phyloP scores from a whole-genome alignment of 2,113 vertebrate genomes.

The Pogonocichla stellata region DNA sequence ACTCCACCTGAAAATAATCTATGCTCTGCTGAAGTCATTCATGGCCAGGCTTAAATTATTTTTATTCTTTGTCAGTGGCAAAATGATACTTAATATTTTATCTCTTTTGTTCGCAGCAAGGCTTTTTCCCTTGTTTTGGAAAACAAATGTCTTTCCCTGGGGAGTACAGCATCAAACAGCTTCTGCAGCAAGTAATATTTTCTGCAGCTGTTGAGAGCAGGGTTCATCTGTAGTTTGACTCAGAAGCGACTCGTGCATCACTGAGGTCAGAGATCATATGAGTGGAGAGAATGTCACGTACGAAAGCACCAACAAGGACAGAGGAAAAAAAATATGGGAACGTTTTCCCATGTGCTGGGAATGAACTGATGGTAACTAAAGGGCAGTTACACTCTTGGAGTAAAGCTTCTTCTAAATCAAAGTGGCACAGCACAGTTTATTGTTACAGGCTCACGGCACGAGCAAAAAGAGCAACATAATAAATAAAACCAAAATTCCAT shows the following conservation, averaged over 20 bases:
- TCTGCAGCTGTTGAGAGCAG: not conserved
- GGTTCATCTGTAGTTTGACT: constrained; percentile 35
- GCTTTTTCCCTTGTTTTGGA: not conserved
- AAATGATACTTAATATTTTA: constrained; percentile 40
- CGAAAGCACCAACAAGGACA: constrained; percentile 7
- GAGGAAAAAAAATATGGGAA: constrained; percentile 2
- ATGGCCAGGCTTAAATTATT: not conserved
- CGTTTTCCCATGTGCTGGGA: not conserved
- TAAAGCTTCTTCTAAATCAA: constrained; percentile 23
- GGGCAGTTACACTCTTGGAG: constrained; percentile 8
- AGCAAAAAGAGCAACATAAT: not conserved
- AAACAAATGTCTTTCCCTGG: constrained; percentile 9
- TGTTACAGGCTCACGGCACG: not conserved
- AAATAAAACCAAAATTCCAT: constrained; percentile 22
- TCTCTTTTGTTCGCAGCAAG: not conserved
- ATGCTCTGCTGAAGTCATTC: not conserved
- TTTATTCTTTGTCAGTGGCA: constrained; percentile 12
- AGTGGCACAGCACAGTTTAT: not conserved
- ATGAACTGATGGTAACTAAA: constrained; percentile 17
- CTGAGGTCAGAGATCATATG: not conserved
- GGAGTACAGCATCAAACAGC: not conserved
- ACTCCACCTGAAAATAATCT: constrained; percentile 19
- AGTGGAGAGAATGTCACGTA: constrained; percentile 1
- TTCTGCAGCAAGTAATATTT: constrained; percentile 11
- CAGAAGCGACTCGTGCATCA: not conserved